These are phyloP conservation scores for Helicoverpa zea DNA, from an alignment of 1,140 invertebrate genomes.

Conservation along the genomic window DNA sequence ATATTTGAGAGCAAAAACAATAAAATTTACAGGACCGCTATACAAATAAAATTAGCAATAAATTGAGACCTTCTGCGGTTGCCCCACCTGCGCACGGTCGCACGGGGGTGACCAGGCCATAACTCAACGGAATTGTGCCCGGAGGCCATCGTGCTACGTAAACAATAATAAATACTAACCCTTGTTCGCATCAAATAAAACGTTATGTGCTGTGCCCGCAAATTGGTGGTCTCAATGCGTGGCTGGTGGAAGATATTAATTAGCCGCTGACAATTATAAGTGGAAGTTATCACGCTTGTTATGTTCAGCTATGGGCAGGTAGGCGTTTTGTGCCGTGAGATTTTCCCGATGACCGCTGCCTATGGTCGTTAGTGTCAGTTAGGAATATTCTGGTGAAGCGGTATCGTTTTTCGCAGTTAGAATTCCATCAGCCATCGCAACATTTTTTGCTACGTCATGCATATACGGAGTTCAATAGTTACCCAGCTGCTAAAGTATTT, in stretches of 20 bases:
- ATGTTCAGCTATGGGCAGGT: not conserved
- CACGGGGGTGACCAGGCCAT: constrained; percentile 71
- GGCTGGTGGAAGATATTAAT: constrained; percentile 41
- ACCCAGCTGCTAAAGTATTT: too few species aligned
- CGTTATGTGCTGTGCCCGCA: constrained; percentile 55
- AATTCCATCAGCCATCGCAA: too few species aligned
- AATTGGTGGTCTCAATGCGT: constrained; percentile 50
- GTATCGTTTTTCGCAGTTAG: too few species aligned
- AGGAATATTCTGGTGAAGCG: too few species aligned
- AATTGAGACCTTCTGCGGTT: constrained; percentile 69
- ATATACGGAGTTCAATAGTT: too few species aligned
- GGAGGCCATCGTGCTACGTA: constrained; percentile 63
- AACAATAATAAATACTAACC: constrained; percentile 70
- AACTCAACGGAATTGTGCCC: constrained; percentile 79
- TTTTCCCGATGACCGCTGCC: too few species aligned
- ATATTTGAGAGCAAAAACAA: constrained; percentile 51
- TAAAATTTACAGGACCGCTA: constrained; percentile 54
- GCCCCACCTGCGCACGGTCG: constrained; percentile 76
- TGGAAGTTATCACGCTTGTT: constrained; percentile 29
- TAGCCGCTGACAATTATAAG: constrained; percentile 31
- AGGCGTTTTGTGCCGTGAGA: not conserved
- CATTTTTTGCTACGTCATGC: too few species aligned
- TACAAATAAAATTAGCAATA: constrained; percentile 79
- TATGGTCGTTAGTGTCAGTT: too few species aligned
- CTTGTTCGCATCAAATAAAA: constrained; percentile 62